Conservation (phyloP, 2,797 vertebrate genomes). For the Sciaenops ocellatus region DNA sequence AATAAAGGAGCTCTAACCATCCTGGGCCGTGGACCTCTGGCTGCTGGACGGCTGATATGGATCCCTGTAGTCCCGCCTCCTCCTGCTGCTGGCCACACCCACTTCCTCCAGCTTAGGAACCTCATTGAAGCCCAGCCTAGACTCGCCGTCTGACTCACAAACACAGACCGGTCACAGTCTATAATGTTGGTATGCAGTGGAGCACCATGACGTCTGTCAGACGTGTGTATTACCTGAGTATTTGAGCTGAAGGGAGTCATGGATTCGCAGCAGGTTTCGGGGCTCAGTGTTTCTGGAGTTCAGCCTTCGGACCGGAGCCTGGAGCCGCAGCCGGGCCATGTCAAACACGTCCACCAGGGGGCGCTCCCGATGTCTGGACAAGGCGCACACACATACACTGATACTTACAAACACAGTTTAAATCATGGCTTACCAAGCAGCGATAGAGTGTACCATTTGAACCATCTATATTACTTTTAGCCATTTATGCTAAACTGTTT, state of each 20-base stretch:
- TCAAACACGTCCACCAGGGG: constrained; percentile 90
- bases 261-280: constrained; percentile 85
- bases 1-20: constrained; percentile 57
- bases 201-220: neutral
- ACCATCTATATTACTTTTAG: too few relatives aligned
- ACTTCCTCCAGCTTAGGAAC: constrained; percentile 69
- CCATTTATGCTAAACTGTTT: too few relatives aligned
- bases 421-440: too few relatives aligned
- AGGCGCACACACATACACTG: neutral
- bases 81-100: constrained; percentile 83
- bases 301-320: constrained; percentile 86
- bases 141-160: constrained; percentile 84
- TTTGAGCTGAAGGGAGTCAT: constrained; percentile 88
- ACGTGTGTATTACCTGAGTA: constrained; percentile 77
- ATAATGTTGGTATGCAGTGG: neutral
- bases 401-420: neutral
- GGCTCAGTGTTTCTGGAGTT: constrained; percentile 83
- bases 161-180: neutral
- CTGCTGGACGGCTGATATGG: constrained; percentile 83
- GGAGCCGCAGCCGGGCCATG: constrained; percentile 90
- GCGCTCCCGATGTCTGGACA: constrained; percentile 82
- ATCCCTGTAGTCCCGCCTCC: constrained; percentile 85
- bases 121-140: constrained; percentile 62
- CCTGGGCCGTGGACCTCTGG: constrained; percentile 81
- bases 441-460: too few relatives aligned